Base-by-base conservation (phyloP, 1,140 invertebrate species). In the Cyclina sinensis region DNA sequence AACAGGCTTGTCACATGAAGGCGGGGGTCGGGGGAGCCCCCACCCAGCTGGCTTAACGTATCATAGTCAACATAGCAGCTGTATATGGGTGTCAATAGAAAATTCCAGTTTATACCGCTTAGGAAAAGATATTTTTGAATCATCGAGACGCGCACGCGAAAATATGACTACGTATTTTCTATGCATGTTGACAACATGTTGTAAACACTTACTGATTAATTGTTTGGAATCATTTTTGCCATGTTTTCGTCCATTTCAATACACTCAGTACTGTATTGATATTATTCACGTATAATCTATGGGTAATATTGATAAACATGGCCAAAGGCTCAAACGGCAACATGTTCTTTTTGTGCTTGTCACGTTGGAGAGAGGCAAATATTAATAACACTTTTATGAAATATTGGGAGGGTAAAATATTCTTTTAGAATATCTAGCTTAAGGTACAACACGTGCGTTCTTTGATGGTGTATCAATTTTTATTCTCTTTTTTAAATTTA, bases 261-360 rank as follows among this genome's bases (percentile, higher is more conserved):
- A 21, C n/a, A n/a, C n/a, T n/a, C n/a, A n/a, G n/a, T n/a, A n/a
- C n/a, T n/a, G n/a, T n/a, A n/a, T n/a, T n/a, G n/a, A n/a, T n/a
- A n/a, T n/a, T 78, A n/a, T 74, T 16, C 70, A 16, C 43, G 16
- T 51, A 43, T 84, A 84, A 84, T 84, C 82, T 84, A 70, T 43
- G 27, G 37, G 39, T 43, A 54, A 54, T 73, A 84, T 84, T 84
- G 65, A 27, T 74, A 84, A 84, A 84, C 82, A 84, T 84, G 82
- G 43, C 68, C 27, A 27, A 18, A 32, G 68, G 65, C 30, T 73
- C 18, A 32, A 27, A 32, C 2, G 11, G 35, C 35, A 18, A 43
- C 9, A 21, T 46, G 12, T n/a, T 43, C 35, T 39, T 80, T 51
- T 80, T 80, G 76, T 81, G 9, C 18, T 0, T 81, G 79, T 81